Evolutionary conservation across 2,113 vertebrate genomes (phyloP), one percentile per base, ranked within the genome.

Genomic region (Vulpes ferrilata): DNA sequence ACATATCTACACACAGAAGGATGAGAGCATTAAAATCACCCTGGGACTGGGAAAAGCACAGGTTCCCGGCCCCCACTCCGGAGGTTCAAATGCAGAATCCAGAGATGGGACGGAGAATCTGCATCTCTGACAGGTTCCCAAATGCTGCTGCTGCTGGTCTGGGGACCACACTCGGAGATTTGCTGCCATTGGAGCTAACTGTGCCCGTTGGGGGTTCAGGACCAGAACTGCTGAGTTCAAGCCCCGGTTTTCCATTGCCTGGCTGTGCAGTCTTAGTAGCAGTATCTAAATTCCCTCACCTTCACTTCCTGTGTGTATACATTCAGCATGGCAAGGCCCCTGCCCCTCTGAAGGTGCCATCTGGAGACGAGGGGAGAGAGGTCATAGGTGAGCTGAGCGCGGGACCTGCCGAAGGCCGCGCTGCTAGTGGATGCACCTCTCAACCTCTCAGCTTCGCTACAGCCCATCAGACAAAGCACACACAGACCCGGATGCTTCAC

Each of bases 361-460:
- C 16, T 32, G n/a, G 55, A 17, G 30, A 7, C 0, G 25, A 32
- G 78, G 65, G 27, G 38, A 19, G 55, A 32, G 43, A 32, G 5
- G 73, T 74, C 2, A 0, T 32, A 3, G 85, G 76, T 1, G 22
- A 32, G 30, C 35, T 1, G 74, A 32, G 22, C 22, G 30, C 0
- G 25, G 38, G 20, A 7, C 5, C 1, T 0, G 0, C 0, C 27
- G 35, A 6, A 53, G n/a, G 65, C 57, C 2, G 2, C 17, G 35
- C 55, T 38, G 20, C 59, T 9, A 4, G 2, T 6, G 17, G 4
- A 15, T 3, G 2, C 23, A 0, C 16, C 32, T n/a, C 73, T 38
- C 20, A 2, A 2, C 9, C 17, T 82, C 13, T 60, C 11, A 0
- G 53, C 23, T 11, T 78, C 76, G 0, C 7, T 10, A 43, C 10